phyloP scores from a whole-genome alignment of 2,797 vertebrate species.

The Sphenopsis melanotis region DNA sequence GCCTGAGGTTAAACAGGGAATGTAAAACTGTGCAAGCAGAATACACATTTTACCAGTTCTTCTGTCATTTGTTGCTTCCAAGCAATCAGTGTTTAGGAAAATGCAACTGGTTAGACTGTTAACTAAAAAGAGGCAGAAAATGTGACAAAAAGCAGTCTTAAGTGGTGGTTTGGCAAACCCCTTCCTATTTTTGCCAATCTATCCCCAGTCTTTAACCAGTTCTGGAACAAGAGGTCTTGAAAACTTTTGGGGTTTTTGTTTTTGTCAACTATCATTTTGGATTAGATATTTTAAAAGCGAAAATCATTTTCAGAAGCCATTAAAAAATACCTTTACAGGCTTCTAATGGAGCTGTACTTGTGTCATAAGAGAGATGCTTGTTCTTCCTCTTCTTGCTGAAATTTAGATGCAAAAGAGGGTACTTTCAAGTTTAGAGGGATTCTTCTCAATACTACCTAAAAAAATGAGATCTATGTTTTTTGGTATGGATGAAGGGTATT shows the following conservation, averaged over 20 bases:
- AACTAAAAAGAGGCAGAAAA: not conserved
- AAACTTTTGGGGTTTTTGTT: not conserved
- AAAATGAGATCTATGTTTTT: not conserved
- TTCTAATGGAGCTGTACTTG: not conserved
- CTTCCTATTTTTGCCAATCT: not conserved
- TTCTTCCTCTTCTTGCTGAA: not conserved
- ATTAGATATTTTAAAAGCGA: not conserved
- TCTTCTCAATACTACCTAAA: not conserved
- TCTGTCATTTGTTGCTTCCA: not conserved
- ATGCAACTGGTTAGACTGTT: not conserved
- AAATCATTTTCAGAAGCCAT: not conserved
- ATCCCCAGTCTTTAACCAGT: not conserved
- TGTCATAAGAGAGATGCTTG: not conserved
- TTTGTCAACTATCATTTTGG: not conserved
- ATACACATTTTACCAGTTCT: not conserved
- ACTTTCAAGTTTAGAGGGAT: not conserved
- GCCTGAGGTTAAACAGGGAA: not conserved
- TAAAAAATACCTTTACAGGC: not conserved
- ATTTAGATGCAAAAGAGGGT: not conserved
- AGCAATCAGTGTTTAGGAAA: not conserved
- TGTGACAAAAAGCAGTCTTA: not conserved
- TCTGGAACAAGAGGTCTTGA: not conserved
- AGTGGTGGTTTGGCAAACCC: not conserved
- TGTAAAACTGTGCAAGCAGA: not conserved
- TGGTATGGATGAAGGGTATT: not conserved